These are phyloP conservation scores for Gambusia affinis DNA, from an alignment of 2,113 vertebrate genomes.

Conservation along the genomic window DNA sequence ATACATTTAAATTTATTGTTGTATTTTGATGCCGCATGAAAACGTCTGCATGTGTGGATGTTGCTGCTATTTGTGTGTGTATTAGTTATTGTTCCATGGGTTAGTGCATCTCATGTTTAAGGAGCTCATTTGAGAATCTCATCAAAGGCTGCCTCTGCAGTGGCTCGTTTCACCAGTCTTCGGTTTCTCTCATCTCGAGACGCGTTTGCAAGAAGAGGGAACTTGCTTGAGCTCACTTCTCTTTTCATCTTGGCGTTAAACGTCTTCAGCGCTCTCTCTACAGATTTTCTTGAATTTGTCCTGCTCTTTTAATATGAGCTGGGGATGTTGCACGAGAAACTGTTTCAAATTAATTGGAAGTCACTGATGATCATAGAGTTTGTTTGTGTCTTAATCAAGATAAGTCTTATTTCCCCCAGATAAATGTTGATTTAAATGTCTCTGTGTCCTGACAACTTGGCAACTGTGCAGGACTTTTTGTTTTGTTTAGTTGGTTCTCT, in stretches of 20 bases:
- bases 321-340: neutral
- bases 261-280: neutral
- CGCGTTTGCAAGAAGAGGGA: neutral
- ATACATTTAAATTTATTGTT: neutral
- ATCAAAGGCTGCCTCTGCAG: neutral
- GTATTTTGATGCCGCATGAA: neutral
- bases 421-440: no score
- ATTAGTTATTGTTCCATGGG: no score
- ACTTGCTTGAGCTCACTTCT: neutral
- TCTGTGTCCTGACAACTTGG: no score
- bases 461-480: no score
- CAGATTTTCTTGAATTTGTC: neutral
- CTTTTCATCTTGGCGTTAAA: neutral
- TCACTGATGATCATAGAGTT: no score
- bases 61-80: neutral
- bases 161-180: neutral
- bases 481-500: no score
- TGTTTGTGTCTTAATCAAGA: no score
- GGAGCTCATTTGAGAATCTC: neutral
- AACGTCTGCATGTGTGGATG: neutral
- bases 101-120: neutral
- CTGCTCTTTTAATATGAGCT: neutral
- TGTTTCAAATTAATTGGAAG: no score
- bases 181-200: neutral
- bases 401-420: no score